Evolutionary conservation across 2,113 vertebrate genomes (phyloP).

Genomic region (Poecilia latipinna): DNA sequence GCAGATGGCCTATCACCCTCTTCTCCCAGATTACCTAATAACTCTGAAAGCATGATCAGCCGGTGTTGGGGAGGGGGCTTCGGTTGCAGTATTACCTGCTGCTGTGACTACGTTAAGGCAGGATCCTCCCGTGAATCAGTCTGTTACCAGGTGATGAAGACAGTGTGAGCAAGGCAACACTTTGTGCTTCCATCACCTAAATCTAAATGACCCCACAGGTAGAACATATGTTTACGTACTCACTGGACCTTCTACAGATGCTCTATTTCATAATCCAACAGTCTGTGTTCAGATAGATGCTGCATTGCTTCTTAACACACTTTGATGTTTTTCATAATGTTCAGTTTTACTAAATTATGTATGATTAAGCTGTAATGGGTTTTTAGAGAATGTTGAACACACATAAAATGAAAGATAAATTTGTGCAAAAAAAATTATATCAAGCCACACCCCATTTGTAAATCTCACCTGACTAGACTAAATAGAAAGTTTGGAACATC

Average conservation of each 20-base stretch:
- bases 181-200: conserved; percentile 25
- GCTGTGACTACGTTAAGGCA: conserved; percentile 60
- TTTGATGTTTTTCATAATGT: conserved; percentile 4
- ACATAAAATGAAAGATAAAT: no score
- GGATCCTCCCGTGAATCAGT: conserved; percentile 54
- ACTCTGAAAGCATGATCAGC: conserved; percentile 61
- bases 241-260: conserved; percentile 63
- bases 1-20: conserved; percentile 50
- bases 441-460: not conserved
- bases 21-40: conserved; percentile 63
- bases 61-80: conserved; percentile 21
- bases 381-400: no score
- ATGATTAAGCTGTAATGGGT: not conserved
- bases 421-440: no score
- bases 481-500: not conserved
- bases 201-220: conserved; percentile 65
- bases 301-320: conserved; percentile 10
- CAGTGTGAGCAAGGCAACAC: conserved; percentile 27
- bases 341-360: conserved; percentile 6
- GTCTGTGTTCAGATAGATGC: conserved; percentile 16
- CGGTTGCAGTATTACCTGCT: conserved; percentile 50
- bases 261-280: conserved; percentile 69
- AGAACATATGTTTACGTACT: conserved; percentile 71
- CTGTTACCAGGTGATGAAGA: conserved; percentile 70
- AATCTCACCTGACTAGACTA: not conserved